Evolutionary conservation across 2,113 vertebrate genomes (phyloP).

Genomic region (Sinocyclocheilus grahami): DNA sequence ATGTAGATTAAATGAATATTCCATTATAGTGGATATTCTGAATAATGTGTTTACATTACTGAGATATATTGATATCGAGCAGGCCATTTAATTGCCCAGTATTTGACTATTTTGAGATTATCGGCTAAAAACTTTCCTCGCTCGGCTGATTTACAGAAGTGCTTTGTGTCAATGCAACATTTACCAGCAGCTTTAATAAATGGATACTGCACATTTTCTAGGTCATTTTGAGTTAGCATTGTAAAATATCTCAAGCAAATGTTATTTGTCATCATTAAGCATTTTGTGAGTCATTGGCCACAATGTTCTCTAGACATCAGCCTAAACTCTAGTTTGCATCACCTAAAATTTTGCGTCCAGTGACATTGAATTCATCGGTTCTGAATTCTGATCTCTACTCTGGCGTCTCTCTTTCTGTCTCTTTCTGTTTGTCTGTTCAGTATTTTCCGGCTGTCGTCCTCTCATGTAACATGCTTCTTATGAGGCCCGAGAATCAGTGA

Average conservation of each 20-base stretch:
- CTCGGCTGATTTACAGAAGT: too few species aligned
- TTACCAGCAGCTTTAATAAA: too few species aligned
- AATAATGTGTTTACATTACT: too few species aligned
- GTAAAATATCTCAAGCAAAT: background rate
- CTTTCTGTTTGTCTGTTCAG: background rate
- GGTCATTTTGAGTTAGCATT: background rate
- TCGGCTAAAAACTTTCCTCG: too few species aligned
- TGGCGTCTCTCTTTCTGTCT: background rate
- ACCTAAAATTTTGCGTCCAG: background rate
- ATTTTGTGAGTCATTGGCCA: background rate
- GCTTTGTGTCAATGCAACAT: too few species aligned
- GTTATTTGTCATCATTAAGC: background rate
- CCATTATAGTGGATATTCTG: too few species aligned
- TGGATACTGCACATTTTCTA: too few species aligned
- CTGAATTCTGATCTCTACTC: too few species aligned
- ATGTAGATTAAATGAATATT: too few species aligned
- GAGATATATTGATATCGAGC: too few species aligned
- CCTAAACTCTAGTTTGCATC: background rate
- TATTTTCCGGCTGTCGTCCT: background rate
- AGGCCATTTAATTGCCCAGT: too few species aligned
- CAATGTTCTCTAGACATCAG: background rate
- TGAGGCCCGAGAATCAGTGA: background rate
- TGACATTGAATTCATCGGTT: background rate
- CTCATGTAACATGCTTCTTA: background rate
- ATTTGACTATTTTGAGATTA: too few species aligned